Conservation (phyloP, 1,140 invertebrate species). For the Tenebrio molitor region DNA sequence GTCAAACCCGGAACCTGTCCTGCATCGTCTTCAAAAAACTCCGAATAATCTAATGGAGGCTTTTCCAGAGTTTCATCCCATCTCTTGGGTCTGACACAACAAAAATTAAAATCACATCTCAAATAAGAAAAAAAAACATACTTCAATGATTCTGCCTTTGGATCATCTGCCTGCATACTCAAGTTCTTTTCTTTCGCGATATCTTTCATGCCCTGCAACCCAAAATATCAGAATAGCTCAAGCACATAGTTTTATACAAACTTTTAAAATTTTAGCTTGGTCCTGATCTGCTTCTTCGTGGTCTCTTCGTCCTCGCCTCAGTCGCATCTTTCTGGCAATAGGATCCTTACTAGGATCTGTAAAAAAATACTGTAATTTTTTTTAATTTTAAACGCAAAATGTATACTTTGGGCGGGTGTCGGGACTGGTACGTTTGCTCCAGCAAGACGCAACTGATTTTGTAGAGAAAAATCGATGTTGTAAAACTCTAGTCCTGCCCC, state of each 20-base stretch:
- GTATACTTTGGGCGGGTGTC: conserved; percentile 73
- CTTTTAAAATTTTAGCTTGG: conserved; percentile 94
- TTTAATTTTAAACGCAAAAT: conserved; percentile 22
- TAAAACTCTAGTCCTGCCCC: conserved; percentile 95
- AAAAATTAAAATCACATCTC: conserved; percentile 21
- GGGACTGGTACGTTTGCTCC: conserved; percentile 88
- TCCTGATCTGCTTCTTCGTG: conserved; percentile 90
- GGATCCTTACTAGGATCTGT: conserved; percentile 81
- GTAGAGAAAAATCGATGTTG: conserved; percentile 98
- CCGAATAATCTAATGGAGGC: conserved; percentile 97
- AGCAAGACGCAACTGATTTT: conserved; percentile 92
- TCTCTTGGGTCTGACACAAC: conserved; percentile 78
- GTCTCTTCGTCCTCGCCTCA: conserved; percentile 80
- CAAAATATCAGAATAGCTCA: conserved; percentile 10
- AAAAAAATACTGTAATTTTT: conserved; percentile 51
- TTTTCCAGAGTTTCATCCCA: conserved; percentile 97
- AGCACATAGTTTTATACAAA: conserved; percentile 60
- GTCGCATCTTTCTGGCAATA: conserved; percentile 91
- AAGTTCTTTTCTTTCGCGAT: conserved; percentile 92
- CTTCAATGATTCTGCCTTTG: conserved; percentile 79
- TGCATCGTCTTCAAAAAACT: conserved; percentile 98
- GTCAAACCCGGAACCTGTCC: conserved; percentile 90
- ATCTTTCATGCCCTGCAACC: conserved; percentile 92
- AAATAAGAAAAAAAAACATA: conserved; percentile 63
- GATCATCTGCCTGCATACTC: conserved; percentile 72